These are phyloP conservation scores for Agapornis roseicollis DNA, from an alignment of 2,113 vertebrate species.

Conservation along the genomic window DNA sequence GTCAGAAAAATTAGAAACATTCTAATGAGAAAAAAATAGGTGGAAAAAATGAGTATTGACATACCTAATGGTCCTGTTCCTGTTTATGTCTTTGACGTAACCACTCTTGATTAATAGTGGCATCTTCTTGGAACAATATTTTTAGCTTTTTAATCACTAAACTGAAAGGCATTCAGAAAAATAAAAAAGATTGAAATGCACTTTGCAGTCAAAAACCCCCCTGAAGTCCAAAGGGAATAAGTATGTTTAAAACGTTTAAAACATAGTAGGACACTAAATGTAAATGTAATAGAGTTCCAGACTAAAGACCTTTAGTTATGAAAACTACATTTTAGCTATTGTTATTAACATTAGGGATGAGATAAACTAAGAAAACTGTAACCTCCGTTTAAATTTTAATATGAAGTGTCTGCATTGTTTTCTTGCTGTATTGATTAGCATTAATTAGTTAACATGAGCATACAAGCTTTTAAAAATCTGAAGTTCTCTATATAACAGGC, in stretches of 20 bases:
- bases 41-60: neutral
- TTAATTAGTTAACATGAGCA: neutral
- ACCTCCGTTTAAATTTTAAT: constrained; percentile 4
- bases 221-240: neutral
- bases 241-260: neutral
- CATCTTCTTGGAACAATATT: neutral
- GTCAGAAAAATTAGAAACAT: neutral
- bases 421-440: neutral
- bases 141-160: constrained; percentile 13
- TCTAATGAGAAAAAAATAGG: neutral
- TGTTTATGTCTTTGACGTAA: neutral
- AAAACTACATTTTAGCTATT: neutral
- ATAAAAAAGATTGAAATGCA: neutral
- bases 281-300: neutral
- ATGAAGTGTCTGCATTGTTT: neutral
- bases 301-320: neutral
- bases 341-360: neutral
- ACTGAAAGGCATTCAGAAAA: neutral
- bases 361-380: neutral
- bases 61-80: neutral
- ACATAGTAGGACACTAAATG: neutral
- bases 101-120: neutral
- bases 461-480: neutral
- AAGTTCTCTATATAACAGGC: neutral
- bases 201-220: neutral